Conservation (phyloP, 2,797 vertebrate species). For the Aldrovandia affinis region DNA sequence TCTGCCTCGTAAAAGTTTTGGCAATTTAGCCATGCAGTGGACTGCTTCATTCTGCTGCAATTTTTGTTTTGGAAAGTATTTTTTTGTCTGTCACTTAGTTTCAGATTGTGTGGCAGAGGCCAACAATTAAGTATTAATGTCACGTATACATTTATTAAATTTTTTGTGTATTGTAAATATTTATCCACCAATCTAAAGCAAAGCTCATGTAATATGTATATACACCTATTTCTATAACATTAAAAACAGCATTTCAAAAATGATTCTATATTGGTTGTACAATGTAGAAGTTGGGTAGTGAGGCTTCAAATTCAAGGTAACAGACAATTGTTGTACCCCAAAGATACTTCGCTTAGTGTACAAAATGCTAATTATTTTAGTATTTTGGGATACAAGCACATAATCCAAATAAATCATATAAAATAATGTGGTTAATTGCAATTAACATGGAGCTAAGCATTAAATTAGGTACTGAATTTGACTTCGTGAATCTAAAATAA, state of each 20-base stretch:
- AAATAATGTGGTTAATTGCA: not conserved
- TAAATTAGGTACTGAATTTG: not conserved
- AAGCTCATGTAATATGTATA: not conserved
- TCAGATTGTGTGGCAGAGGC: not conserved
- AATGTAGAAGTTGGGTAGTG: not conserved
- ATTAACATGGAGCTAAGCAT: not conserved
- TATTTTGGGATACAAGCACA: no score
- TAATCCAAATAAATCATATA: not conserved
- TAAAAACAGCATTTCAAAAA: not conserved
- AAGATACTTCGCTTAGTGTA: not conserved
- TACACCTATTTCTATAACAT: not conserved
- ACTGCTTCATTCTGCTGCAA: not conserved
- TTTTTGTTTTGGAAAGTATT: not conserved
- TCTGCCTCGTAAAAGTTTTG: no score
- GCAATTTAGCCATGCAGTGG: not conserved
- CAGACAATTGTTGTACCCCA: not conserved
- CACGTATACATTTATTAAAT: not conserved
- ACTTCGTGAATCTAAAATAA: not conserved
- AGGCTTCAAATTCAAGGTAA: not conserved
- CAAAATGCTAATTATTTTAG: no score
- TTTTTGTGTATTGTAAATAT: not conserved
- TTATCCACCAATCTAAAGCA: not conserved
- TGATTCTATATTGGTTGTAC: not conserved
- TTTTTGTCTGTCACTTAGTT: not conserved
- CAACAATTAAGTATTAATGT: not conserved